Base-by-base conservation (phyloP, 2,888 invertebrate species). In the Hyposoter dolosus region DNA sequence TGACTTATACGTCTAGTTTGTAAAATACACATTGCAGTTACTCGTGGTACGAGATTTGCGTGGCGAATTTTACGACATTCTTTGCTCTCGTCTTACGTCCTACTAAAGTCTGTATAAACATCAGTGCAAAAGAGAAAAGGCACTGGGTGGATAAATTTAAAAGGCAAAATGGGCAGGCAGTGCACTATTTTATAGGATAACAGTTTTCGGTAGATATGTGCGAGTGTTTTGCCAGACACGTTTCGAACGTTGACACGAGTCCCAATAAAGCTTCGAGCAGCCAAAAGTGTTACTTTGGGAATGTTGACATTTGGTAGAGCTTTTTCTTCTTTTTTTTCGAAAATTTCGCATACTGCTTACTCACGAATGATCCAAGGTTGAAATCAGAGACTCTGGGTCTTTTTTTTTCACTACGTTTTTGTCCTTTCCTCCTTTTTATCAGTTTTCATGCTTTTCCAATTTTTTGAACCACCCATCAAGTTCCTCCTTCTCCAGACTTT, bases 321-420 rank as follows among this genome's bases (percentile, higher is more conserved):
- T 63, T 71, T 28, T 77, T 65, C 50, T 65, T 68, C 72, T 66
- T 17, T 83, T 75, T 28, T 28, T 3, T 28, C 28, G 76, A 79
- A 78, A 83, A 82, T 82, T 83, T 83, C 80, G 75, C 79, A 63
- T 50, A 63, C 74, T 50, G 32, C 71, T 80, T 84, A 45, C 50
- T 45, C 65, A 6, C 15, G 69, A 50, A 17, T 40, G 68, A 68
- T 35, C 66, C 28, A 10, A 19, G 43, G 28, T 45, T 23, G 28
- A 23, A 23, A 23, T 72, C 50, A 53, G 80, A 71, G 75, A 69
- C 1, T 80, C 65, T 71, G 45, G 7, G 50, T 69, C 19, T 28
- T 23, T 40, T n/a, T 47, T 45, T 45, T 78, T 15, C n/a, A 23
- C 7, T 35, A 65, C 47, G 5, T 68, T 40, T 56, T 65, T 47